Evolutionary conservation across 2,797 vertebrate species (phyloP), one percentile per base, ranked within the genome.

Genomic region (Pteronotus mesoamericanus): DNA sequence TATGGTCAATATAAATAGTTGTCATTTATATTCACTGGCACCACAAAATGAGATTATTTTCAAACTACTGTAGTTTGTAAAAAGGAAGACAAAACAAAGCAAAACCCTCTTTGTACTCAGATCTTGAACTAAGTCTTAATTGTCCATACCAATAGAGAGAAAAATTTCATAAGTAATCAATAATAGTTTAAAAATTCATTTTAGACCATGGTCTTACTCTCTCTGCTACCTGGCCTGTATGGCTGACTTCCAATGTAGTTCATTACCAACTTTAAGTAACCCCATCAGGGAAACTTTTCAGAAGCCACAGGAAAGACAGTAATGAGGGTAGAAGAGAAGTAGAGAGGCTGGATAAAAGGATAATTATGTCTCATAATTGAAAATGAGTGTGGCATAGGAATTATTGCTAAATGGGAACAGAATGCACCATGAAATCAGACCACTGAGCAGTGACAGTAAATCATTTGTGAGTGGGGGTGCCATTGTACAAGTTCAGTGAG

Each of bases 1-100:
- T 97, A 96, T 92, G 94, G 92, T 94, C 96, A 89, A 68, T 55
- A 86, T 44, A 64, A 96, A 97, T 12, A 68, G 42, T 57, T 96
- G 46, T 84, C 94, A 94, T 95, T 97, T 89, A 87, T 34, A 92
- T 96, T 89, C 83, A 71, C 34, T 94, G 77, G 57, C 48, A 96
- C 69, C 68, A 77, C 75, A 92, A 71, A 93, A 26, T 46, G 89
- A 96, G 34, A 78, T 96, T 97, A 93, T 97, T 97, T 97, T 68
- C 84, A 92, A 71, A 97, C 97, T 98, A 95, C 95, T 88, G 85
- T 93, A 86, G 68, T 92, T 95, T 93, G 39, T 59, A 29, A 87
- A 91, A 74, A 32, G 18, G n/a, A 86, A 88, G 68, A 39, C 34
- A 39, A 89, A 84, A 83, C 21, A 84, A 68, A 18, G 57, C 34